phyloP scores from a whole-genome alignment of 2,797 vertebrate species.

The Semaprochilodus insignis region DNA sequence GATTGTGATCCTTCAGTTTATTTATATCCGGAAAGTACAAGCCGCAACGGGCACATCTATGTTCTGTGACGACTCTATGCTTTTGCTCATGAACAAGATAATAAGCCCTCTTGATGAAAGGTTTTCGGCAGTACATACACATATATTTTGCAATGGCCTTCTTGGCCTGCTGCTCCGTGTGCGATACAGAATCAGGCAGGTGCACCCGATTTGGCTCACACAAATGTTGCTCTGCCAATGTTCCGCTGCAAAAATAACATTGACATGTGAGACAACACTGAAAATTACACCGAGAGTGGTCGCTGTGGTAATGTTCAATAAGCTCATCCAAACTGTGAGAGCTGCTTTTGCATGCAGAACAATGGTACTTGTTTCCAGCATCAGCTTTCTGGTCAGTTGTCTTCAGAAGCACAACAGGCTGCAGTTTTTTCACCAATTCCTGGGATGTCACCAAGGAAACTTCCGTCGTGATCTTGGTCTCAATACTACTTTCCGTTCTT shows the following conservation, averaged over 20 bases:
- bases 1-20: conserved; percentile 67
- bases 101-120: conserved; percentile 60
- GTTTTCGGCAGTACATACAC: conserved; percentile 70
- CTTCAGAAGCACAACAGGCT: conserved; percentile 77
- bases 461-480: conserved; percentile 35
- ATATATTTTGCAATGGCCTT: not conserved
- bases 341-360: conserved; percentile 69
- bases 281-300: conserved; percentile 65
- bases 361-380: conserved; percentile 62
- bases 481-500: not conserved
- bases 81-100: conserved; percentile 70
- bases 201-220: conserved; percentile 50
- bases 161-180: conserved; percentile 8
- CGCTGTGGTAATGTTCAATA: conserved; percentile 75
- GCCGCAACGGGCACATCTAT: conserved; percentile 72
- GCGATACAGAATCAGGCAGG: conserved; percentile 10
- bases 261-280: conserved; percentile 71
- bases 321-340: conserved; percentile 64
- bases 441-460: conserved; percentile 56
- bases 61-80: conserved; percentile 75
- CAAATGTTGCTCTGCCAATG: conserved; percentile 62
- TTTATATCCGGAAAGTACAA: conserved; percentile 72
- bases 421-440: conserved; percentile 68
- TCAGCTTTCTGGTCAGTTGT: conserved; percentile 54
- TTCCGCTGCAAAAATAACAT: conserved; percentile 63